Base-by-base conservation (phyloP, 2,888 invertebrate genomes). In the Cosmia trapezina region DNA sequence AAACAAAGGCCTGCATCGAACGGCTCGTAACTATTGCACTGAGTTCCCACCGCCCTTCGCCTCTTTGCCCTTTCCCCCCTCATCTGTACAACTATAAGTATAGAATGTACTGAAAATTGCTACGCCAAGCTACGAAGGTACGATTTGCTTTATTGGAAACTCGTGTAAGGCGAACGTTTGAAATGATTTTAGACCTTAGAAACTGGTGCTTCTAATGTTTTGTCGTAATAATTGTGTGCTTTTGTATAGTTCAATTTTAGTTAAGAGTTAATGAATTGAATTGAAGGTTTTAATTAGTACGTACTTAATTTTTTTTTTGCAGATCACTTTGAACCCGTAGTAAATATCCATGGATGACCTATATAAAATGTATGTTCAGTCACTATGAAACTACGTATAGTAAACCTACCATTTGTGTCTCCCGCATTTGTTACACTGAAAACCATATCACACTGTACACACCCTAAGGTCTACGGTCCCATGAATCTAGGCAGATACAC, bases 1-100 rank as follows among this genome's bases (percentile, higher is more conserved):
- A 86, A 90, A 92, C 92, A 92, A 92, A 91, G 91, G 89, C 89
- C 84, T 93, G 92, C 92, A 92, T 89, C 90, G 89, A 91, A 85
- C 90, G 87, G 80, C 83, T 84, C 86, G 83, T 83, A 81, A 84
- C 85, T 83, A 87, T 81, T 87, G 87, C 82, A 87, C 76, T 89
- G 86, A 83, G 85, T 90, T 89, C 89, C 82, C 86, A 83, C 19
- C 81, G 78, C 81, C 78, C 86, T 76, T 72, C 67, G 47, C 63
- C 81, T 65, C 70, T 54, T 60, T 54, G 67, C 80, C 64, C 72
- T 64, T 69, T 37, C 57, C 68, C 78, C 86, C 49, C 67, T 78
- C 64, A 19, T 49, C 53, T 66, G 72, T 41, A 70, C 60, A 71
- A 77, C 41, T 60, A 74, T 72, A 74, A 28, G 53, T 70, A 70